Evolutionary conservation across 2,888 invertebrate species (phyloP).

Genomic region (Sclerodermus sp.): DNA sequence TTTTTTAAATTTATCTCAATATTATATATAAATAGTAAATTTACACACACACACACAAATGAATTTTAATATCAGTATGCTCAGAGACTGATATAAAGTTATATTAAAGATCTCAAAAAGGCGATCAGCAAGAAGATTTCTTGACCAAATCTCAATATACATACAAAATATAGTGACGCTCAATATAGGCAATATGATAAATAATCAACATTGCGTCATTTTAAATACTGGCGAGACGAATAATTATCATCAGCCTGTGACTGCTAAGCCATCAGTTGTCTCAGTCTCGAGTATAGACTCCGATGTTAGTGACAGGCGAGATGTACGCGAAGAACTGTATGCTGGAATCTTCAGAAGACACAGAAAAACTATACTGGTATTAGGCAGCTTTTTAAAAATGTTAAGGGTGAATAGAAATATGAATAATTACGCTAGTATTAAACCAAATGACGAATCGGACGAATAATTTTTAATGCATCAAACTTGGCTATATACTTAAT

Average conservation of each 20-base stretch:
- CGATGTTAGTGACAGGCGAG: conserved; percentile 53
- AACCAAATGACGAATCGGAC: conserved; percentile 53
- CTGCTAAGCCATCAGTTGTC: conserved; percentile 51
- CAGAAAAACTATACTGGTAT: conserved; percentile 54
- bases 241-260: conserved; percentile 45
- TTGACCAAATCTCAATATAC: no score
- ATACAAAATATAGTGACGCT: no score
- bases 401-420: conserved; percentile 56
- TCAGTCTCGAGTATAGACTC: conserved; percentile 54
- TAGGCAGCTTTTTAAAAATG: conserved; percentile 56
- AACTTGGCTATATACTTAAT: background rate
- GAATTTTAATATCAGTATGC: no score
- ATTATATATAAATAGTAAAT: no score
- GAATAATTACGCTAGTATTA: conserved; percentile 56
- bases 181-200: conserved; percentile 42
- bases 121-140: no score
- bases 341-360: conserved; percentile 55
- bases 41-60: no score
- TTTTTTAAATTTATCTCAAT: no score
- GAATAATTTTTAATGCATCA: conserved; percentile 32
- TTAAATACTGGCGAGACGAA: conserved; percentile 45
- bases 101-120: no score
- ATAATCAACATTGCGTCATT: conserved; percentile 51
- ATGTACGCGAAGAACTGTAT: conserved; percentile 53
- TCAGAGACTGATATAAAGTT: no score